Evolutionary conservation across 2,113 vertebrate genomes (phyloP).

Genomic region (Cryptomyrus ogoouensis): DNA sequence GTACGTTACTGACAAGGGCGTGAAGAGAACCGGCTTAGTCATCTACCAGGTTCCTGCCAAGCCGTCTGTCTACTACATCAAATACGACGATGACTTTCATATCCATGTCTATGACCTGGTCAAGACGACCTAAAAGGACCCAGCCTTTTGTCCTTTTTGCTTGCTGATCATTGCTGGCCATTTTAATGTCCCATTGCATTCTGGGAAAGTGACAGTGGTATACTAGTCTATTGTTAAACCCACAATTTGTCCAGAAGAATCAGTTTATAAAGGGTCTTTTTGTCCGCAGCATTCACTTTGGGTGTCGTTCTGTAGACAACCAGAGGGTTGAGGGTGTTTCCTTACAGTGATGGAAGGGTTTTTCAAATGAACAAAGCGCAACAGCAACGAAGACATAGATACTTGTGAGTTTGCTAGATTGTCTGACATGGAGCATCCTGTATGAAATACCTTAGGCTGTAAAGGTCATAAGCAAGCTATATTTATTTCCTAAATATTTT

Average conservation of each 20-base stretch:
- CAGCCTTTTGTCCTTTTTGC: constrained; percentile 16
- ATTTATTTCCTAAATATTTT: not conserved
- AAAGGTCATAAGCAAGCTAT: not conserved
- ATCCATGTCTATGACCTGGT: constrained; percentile 74
- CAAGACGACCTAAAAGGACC: constrained; percentile 64
- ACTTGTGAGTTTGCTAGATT: not conserved
- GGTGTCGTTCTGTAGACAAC: not conserved
- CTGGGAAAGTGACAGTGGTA: constrained; percentile 17
- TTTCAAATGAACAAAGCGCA: not conserved
- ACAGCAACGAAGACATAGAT: not conserved
- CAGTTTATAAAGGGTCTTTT: not conserved
- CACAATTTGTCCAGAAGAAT: not conserved
- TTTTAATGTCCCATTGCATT: constrained; percentile 25
- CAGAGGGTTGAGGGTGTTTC: not conserved
- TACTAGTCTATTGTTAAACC: not conserved
- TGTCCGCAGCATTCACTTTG: not conserved
- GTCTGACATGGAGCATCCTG: not conserved
- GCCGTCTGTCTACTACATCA: constrained; percentile 72
- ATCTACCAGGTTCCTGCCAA: constrained; percentile 73
- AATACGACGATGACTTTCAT: constrained; percentile 74
- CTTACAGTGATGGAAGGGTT: not conserved
- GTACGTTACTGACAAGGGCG: constrained; percentile 69
- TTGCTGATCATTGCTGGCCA: constrained; percentile 21
- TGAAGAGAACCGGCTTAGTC: constrained; percentile 70
- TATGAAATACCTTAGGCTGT: not conserved